Percentiles rank a stretch among this genome's conserved stretches.
Conservation (phyloP, 2,888 invertebrate genomes). For the Arenicola marina region DNA sequence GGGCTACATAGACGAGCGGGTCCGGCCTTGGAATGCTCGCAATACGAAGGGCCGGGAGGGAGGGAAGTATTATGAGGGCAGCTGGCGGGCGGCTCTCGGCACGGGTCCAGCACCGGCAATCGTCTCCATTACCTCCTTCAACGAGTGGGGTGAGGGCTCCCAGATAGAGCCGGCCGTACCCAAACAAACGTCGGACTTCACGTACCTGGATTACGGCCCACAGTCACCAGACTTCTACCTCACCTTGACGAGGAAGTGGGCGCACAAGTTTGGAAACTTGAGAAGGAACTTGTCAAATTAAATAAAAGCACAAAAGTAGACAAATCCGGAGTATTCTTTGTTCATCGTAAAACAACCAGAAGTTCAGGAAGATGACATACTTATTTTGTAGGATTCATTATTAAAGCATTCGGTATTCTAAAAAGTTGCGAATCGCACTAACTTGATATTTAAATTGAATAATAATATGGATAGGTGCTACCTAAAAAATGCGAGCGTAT, state of each 20-base stretch:
- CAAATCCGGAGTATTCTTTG: no score
- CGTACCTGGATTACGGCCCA: constrained; percentile 69
- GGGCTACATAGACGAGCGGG: constrained; percentile 72
- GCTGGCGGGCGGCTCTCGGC: constrained; percentile 68
- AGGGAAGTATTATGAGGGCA: constrained; percentile 70
- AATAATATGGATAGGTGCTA: no score
- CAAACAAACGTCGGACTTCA: constrained; percentile 59
- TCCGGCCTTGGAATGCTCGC: constrained; percentile 68
- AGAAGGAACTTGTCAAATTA: no score
- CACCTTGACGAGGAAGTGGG: constrained; percentile 67
- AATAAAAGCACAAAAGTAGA: no score
- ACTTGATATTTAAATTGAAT: no score
- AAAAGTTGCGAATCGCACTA: no score
- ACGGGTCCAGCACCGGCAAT: constrained; percentile 66
- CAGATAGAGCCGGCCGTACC: constrained; percentile 72
- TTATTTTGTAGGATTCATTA: no score
- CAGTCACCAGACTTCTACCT: constrained; percentile 69
- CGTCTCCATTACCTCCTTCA: constrained; percentile 73
- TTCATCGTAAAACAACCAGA: no score
- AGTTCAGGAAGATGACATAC: no score
- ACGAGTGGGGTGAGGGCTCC: constrained; percentile 78
- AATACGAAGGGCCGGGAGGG: constrained; percentile 66
- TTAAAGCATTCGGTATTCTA: no score
- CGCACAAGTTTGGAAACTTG: constrained; percentile 19
- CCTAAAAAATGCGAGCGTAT: no score